Evolutionary conservation across 1,140 invertebrate genomes (phyloP).

Genomic region (Nebria ingens): DNA sequence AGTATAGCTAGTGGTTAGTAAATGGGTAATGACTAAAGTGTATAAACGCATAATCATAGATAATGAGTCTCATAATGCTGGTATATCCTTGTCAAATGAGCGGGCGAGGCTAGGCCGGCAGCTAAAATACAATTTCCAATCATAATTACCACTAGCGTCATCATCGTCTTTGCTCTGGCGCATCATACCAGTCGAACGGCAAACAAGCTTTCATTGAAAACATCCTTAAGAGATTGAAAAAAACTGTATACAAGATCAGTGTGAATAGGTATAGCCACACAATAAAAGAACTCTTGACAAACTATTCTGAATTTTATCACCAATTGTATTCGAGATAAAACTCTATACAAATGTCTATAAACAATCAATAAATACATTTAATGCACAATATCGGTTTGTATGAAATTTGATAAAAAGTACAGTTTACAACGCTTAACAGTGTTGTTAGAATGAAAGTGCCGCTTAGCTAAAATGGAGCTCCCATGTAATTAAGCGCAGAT

Average conservation of each 20-base stretch:
- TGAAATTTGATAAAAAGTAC: neutral
- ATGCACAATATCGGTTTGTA: neutral
- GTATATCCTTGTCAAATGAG: constrained; percentile 20
- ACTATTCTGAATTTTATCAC: too few species aligned
- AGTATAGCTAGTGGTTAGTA: neutral
- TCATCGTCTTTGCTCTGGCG: neutral
- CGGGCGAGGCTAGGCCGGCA: constrained; percentile 15
- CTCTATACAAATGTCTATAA: neutral
- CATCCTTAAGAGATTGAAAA: neutral
- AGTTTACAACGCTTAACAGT: neutral
- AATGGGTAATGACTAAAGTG: constrained; percentile 17
- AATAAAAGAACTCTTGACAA: neutral
- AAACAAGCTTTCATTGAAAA: neutral
- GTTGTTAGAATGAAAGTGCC: neutral
- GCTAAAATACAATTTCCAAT: constrained; percentile 21
- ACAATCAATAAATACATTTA: neutral
- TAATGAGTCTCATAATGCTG: constrained; percentile 19
- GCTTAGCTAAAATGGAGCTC: neutral
- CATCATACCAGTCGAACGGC: neutral
- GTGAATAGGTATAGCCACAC: neutral
- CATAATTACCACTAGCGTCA: constrained; percentile 16
- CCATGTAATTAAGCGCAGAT: neutral
- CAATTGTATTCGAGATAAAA: neutral
- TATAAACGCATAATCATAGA: constrained; percentile 20
- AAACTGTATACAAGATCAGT: neutral